Conservation (phyloP, 2,113 vertebrate genomes). For the Cygnus buccinator region DNA sequence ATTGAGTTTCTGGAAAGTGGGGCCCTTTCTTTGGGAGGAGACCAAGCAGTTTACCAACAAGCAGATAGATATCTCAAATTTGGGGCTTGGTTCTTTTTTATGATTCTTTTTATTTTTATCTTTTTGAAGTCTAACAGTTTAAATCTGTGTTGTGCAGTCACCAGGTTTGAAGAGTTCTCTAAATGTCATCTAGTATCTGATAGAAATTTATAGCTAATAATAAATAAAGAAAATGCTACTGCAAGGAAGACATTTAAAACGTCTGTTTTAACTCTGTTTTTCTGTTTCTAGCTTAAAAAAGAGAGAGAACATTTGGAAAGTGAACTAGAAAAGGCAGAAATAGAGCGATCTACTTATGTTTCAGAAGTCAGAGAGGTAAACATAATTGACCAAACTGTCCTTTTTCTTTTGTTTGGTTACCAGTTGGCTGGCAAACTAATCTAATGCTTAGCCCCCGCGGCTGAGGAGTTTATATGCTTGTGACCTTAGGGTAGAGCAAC, state of each 20-base stretch:
- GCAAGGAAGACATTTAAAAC: not conserved
- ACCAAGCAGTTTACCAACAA: not conserved
- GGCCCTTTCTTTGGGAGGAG: not conserved
- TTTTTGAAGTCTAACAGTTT: not conserved
- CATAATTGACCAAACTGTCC: not conserved
- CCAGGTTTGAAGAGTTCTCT: not conserved
- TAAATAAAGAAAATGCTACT: not conserved
- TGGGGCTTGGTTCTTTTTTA: not conserved
- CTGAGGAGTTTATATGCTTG: constrained; percentile 53
- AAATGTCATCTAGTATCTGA: not conserved
- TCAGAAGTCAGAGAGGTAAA: constrained; percentile 95
- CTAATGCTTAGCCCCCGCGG: constrained; percentile 42
- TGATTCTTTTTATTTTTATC: not conserved
- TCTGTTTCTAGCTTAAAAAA: constrained; percentile 84
- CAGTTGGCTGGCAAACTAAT: constrained; percentile 55
- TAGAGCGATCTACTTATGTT: constrained; percentile 92
- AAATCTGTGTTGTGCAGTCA: not conserved
- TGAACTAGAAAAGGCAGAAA: constrained; percentile 93
- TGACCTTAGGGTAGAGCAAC: constrained; percentile 44
- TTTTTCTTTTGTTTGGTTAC: constrained; percentile 11
- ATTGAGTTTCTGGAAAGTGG: not conserved
- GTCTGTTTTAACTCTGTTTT: constrained; percentile 47
- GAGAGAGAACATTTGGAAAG: constrained; percentile 92
- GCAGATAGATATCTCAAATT: not conserved
- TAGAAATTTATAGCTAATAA: not conserved